Base-by-base conservation (phyloP, 2,797 vertebrate genomes). In the Spheniscus humboldti region DNA sequence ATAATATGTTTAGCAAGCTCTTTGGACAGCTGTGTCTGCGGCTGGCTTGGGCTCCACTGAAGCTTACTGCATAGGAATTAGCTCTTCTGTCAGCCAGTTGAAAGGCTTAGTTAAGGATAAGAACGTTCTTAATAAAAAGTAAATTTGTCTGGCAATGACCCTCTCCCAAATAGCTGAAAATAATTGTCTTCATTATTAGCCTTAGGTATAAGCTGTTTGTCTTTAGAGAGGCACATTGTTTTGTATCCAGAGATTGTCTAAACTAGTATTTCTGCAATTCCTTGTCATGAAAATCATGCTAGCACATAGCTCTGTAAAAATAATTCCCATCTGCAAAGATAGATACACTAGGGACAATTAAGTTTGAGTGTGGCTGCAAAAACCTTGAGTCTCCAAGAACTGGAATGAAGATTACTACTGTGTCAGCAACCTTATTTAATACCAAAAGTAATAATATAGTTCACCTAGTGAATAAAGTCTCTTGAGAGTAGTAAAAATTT, bases 371-470 rank as follows among this genome's bases (percentile, higher is more conserved):
- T 33, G 60, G 60, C 69, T 84, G 75, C 55, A 77, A 95, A 80
- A 79, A 85, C 3, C 71, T 11, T 11, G 80, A 95, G 74, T 79
- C 74, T 94, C 88, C 67, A 74, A 73, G 86, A 78, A 47, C 43
- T 59, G 73, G 62, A 90, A 81, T 45, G 92, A 89, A 93, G 93
- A 93, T 96, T 72, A 66, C 45, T 76, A 14, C 86, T 35, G 62
- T 90, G 86, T 93, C 85, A 82, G 90, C 88, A 94, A 56, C 69
- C 79, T 97, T 83, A 86, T 96, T 97, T 92, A 97, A 96, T 74
- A 74, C 3, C 68, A 47, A 28, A 80, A 76, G 74, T 53, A 92
- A 89, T 90, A 64, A 88, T n/a, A 48, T 6, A 64, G 72, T 52
- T 94, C 76, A 92, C 85, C 92, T 88, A 59, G 75, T 67, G 87